These are phyloP conservation scores for Harpagoxenus sublaevis DNA, from an alignment of 2,888 invertebrate species.

Conservation along the genomic window DNA sequence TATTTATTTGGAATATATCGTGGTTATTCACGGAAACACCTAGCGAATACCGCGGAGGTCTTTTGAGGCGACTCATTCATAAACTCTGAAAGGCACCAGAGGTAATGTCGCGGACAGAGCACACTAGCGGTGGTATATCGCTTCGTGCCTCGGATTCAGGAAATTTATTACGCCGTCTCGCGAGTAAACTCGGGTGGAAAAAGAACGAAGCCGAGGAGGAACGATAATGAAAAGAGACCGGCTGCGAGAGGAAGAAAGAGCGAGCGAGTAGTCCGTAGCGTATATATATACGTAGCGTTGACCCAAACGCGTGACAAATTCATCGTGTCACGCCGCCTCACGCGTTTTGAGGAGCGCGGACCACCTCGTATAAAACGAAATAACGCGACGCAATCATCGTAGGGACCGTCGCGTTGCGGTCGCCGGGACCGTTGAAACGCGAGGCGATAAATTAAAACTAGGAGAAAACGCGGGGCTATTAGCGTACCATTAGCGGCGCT, in stretches of 20 bases:
- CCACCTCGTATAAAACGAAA: constrained; percentile 73
- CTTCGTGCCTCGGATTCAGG: constrained; percentile 38
- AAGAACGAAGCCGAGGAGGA: background rate
- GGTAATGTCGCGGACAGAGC: constrained; percentile 1
- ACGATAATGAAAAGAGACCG: background rate
- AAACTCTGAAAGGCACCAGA: constrained; percentile 7
- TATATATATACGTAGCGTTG: constrained; percentile 62
- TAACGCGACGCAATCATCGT: constrained; percentile 74
- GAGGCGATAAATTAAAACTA: constrained; percentile 83
- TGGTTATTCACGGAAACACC: background rate
- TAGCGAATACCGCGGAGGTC: background rate
- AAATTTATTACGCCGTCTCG: constrained; percentile 64
- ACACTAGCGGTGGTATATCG: constrained; percentile 28
- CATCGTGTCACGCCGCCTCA: constrained; percentile 82
- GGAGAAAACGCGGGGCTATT: constrained; percentile 82
- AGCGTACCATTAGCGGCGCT: constrained; percentile 81
- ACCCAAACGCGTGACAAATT: constrained; percentile 83
- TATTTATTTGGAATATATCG: constrained; percentile 20
- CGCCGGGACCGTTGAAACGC: constrained; percentile 54
- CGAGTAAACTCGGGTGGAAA: constrained; percentile 33
- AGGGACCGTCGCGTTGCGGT: constrained; percentile 49
- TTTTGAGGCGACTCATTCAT: constrained; percentile 21
- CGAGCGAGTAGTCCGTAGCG: constrained; percentile 48
- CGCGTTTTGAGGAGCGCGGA: constrained; percentile 76
- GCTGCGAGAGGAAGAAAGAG: constrained; percentile 31